Evolutionary conservation across 1,140 invertebrate species (phyloP), one percentile per base, ranked within the genome.

Genomic region (Ptiloglossa arizonensis): DNA sequence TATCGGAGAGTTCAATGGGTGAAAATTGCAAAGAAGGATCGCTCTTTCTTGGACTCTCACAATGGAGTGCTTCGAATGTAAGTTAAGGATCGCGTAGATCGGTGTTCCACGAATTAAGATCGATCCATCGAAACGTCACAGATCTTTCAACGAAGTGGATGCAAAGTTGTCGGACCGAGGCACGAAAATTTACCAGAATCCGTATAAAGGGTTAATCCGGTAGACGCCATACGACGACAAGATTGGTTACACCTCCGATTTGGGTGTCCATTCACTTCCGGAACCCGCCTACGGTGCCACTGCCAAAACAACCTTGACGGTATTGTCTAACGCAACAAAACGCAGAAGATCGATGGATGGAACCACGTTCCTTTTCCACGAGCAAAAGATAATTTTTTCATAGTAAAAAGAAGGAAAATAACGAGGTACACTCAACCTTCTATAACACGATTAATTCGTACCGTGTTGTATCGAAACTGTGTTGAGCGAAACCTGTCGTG

Each of bases 271-370:
- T 89, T 90, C 77, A 87, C 48, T 87, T 87, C 78, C 79, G 87
- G 76, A 87, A 89, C 75, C 84, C 79, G 86, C 82, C 88, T 88
- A 88, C 86, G 79, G 83, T 73, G 85, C 81, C 74, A 57, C 72
- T 91, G 90, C 90, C 90, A 92, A 91, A 92, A 92, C 89, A 91
- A 86, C 76, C 59, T 88, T 86, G 87, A 87, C 63, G 67, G 60
- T 60, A 75, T 82, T 88, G 86, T 90, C 87, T 85, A 32, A 15
- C 29, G 56, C 71, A 66, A 87, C 76, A 86, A 89, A 79, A 38
- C 56, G 46, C 32, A 24, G 1, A 41, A 91, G 90, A 91, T 91
- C 60, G 89, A 91, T 91, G 82, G 32, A 67, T 75, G 64, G n/a
- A 32, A 27, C 24, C 1, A 0, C 52, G n/a, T 32, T 22, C 17